Percentiles rank a stretch among this genome's conserved stretches.
phyloP scores from a whole-genome alignment of 1,140 invertebrate genomes.

The Venustaconcha ellipsiformis region DNA sequence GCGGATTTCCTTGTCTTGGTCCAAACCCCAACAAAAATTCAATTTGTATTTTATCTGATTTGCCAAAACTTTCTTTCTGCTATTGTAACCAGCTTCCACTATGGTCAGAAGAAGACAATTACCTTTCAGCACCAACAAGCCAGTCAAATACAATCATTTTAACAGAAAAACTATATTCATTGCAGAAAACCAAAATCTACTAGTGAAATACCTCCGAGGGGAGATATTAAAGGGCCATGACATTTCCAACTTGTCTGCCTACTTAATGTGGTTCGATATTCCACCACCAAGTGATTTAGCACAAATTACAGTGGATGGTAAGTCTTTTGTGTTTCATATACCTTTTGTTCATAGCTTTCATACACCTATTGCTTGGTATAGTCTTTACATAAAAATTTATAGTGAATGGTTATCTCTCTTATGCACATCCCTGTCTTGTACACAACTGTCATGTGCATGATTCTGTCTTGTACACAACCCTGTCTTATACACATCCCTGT shows the following conservation, averaged over 20 bases:
- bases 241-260: slow-evolving; percentile 41
- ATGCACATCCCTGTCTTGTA: too few species aligned
- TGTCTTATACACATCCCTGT: too few species aligned
- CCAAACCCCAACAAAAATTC: too few species aligned
- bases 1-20: too few species aligned
- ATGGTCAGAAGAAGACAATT: background rate
- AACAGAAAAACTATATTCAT: slow-evolving; percentile 1
- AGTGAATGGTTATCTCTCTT: too few species aligned
- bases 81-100: background rate
- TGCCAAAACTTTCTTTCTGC: background rate
- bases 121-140: background rate
- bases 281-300: slow-evolving; percentile 42
- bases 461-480: too few species aligned
- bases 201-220: slow-evolving; percentile 50
- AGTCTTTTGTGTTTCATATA: background rate
- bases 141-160: background rate
- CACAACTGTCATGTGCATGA: too few species aligned
- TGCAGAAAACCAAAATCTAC: slow-evolving; percentile 40
- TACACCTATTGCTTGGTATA: too few species aligned
- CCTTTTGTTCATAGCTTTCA: too few species aligned
- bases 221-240: slow-evolving; percentile 38
- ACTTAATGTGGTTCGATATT: slow-evolving; percentile 57
- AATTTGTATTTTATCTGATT: background rate
- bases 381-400: too few species aligned
- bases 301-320: slow-evolving; percentile 44